Evolutionary conservation across 2,888 invertebrate species (phyloP), one percentile per base, ranked within the genome.

Genomic region (Oeneis ivallda): DNA sequence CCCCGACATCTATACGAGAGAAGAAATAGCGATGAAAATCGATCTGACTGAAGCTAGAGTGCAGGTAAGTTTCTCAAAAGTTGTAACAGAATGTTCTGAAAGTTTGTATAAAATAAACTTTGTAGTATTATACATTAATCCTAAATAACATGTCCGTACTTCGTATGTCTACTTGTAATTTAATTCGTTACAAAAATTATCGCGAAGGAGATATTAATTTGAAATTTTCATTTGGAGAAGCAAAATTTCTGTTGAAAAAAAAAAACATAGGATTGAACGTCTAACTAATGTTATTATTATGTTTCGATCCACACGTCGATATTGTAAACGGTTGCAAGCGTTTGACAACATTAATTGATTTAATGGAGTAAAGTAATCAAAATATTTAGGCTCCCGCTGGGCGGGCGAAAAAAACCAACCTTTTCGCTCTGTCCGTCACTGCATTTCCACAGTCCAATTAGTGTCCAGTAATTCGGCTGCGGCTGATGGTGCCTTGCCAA

Each of bases 31-130:
- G 58, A 97, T 98, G 96, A 98, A 98, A 92, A 98, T 99, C 72
- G 99, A 99, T 91, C 94, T 99, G 73, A 99, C 99, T 41, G 99
- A 99, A 90, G 99, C 99, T 43, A 93, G 99, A 87, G 99, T 99
- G 61, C 99, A 99, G 96, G 99, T 99, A 87, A 45, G 70, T 66
- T 34, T 17, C 3, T 15, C 32, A 1, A 37, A 37, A 37, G 9
- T 9, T 8, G 37, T 37, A 0, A 37, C 7, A 37, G 9, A 37
- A 37, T 3, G 37, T 37, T 37, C 9, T 37, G 26, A 37, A 3
- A 37, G 5, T 37, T 9, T 37, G 34, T 37, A 37, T 9, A 2
- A 37, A 37, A 37, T 8, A 2, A 37, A 5, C 7, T 9, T 37
- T 37, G 26, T 26, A 26, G 4, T 37, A n/a, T 5, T 6, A 9